Percentiles rank a stretch among this genome's conserved stretches.
These are phyloP conservation scores for Drosophila atripex DNA, from an alignment of 2,888 invertebrate species.

Conservation along the genomic window DNA sequence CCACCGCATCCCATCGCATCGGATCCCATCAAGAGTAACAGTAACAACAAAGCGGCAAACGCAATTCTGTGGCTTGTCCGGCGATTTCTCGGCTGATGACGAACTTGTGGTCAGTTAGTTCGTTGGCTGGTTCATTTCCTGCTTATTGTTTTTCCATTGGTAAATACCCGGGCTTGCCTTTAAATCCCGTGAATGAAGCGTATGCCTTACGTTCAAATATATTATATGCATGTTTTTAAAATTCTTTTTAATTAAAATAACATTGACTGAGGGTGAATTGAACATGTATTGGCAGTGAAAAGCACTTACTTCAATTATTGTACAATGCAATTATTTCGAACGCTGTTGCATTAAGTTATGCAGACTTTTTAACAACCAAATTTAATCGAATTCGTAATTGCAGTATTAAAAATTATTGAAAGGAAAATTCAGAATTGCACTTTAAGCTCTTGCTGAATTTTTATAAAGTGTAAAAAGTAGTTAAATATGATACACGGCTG, in stretches of 20 bases:
- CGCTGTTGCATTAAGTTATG: slow-evolving; percentile 25
- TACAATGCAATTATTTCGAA: slow-evolving; percentile 22
- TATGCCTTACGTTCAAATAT: background rate
- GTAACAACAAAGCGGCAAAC: slow-evolving; percentile 21
- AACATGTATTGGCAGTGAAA: slow-evolving; percentile 28
- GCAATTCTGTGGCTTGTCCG: slow-evolving; percentile 35
- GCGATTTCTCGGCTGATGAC: slow-evolving; percentile 50
- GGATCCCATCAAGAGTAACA: slow-evolving; percentile 27
- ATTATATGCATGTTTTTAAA: slow-evolving; percentile 7
- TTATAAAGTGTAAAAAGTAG: background rate
- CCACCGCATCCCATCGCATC: background rate
- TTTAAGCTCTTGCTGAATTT: background rate
- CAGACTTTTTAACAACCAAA: slow-evolving; percentile 17
- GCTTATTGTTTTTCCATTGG: slow-evolving; percentile 35
- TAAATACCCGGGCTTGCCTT: slow-evolving; percentile 17
- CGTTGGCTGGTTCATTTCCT: slow-evolving; percentile 40
- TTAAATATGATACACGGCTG: background rate
- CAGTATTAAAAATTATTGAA: slow-evolving; percentile 5
- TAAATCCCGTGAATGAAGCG: slow-evolving; percentile 11
- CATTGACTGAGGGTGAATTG: slow-evolving; percentile 23
- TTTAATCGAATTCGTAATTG: slow-evolving; percentile 19
- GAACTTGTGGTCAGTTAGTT: slow-evolving; percentile 63
- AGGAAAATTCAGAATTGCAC: background rate
- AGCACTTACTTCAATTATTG: slow-evolving; percentile 19
- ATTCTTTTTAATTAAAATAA: slow-evolving; percentile 44